A percentile compares a stretch with the other conserved stretches of the same genome.
These are phyloP conservation scores for Lampris megalopsis DNA, from an alignment of 2,113 vertebrate species.

Conservation along the genomic window DNA sequence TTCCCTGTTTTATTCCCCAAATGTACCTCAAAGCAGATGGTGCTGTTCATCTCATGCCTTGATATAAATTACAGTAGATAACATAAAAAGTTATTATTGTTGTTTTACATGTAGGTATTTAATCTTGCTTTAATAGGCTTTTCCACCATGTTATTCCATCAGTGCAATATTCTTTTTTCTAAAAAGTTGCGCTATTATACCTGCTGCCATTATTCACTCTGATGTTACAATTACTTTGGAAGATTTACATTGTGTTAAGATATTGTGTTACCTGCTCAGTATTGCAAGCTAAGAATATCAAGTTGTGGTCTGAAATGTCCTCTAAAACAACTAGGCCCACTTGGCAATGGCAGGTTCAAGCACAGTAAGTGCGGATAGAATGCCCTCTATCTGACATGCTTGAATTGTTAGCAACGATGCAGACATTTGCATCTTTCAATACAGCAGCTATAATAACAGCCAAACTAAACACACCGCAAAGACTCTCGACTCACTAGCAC, in stretches of 20 bases:
- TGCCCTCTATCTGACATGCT: conserved; percentile 27
- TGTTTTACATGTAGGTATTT: conserved; percentile 3
- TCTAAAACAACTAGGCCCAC: conserved; percentile 27
- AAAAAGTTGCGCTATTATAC: too few relatives aligned
- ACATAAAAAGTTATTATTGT: not conserved
- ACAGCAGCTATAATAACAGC: conserved; percentile 34
- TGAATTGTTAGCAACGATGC: conserved; percentile 18
- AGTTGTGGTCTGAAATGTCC: conserved; percentile 25
- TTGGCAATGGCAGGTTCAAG: conserved; percentile 30
- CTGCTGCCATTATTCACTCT: too few relatives aligned
- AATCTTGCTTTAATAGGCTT: not conserved
- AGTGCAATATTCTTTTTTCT: too few relatives aligned
- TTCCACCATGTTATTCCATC: too few relatives aligned
- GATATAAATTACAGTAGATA: not conserved
- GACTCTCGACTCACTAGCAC: conserved; percentile 12
- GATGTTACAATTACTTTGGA: too few relatives aligned
- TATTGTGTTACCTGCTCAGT: conserved; percentile 12
- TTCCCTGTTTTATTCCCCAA: conserved; percentile 14
- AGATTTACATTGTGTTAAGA: too few relatives aligned
- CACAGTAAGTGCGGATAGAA: conserved; percentile 47
- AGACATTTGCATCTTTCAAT: conserved; percentile 16
- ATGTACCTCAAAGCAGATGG: not conserved
- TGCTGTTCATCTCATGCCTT: not conserved
- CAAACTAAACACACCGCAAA: not conserved
- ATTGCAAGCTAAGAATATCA: conserved; percentile 34